Percentiles rank a stretch among this genome's conserved stretches.
phyloP scores from a whole-genome alignment of 1,140 invertebrate genomes.

The Popillia japonica region DNA sequence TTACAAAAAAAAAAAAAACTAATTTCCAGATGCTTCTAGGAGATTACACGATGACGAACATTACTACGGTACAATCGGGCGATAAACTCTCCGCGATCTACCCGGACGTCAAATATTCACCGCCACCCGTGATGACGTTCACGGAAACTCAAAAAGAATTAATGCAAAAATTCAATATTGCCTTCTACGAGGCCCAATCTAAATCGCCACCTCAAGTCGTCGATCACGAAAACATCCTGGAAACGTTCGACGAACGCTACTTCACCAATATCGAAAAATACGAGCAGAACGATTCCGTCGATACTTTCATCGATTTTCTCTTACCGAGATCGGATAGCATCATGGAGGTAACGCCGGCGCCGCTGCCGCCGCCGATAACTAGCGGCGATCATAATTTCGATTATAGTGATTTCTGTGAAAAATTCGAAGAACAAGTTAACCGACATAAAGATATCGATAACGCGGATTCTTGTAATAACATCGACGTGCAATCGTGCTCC shows the following conservation, averaged over 20 bases:
- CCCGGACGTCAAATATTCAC: not conserved
- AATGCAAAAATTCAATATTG: constrained; percentile 58
- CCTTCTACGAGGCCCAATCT: constrained; percentile 58
- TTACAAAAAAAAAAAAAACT: no score
- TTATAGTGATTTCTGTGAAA: constrained; percentile 53
- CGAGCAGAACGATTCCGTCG: constrained; percentile 40
- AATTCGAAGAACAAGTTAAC: constrained; percentile 41
- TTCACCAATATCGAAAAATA: constrained; percentile 43
- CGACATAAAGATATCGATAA: not conserved
- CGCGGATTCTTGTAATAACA: constrained; percentile 4
- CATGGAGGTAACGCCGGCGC: not conserved
- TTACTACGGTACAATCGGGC: not conserved
- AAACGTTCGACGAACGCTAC: constrained; percentile 49
- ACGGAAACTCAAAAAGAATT: constrained; percentile 54
- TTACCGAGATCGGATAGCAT: constrained; percentile 43
- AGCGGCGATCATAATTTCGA: constrained; percentile 53
- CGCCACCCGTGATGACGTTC: constrained; percentile 17
- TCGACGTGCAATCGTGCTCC: not conserved
- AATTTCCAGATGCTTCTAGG: constrained; percentile 24
- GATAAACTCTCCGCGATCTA: not conserved
- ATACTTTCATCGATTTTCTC: constrained; percentile 42
- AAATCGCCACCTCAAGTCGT: not conserved
- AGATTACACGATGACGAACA: constrained; percentile 28
- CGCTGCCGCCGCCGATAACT: no score
- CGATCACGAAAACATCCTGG: constrained; percentile 37